Conservation (phyloP, 92 coral and sea anemone species). For the Zoanthus solanderi region DNA sequence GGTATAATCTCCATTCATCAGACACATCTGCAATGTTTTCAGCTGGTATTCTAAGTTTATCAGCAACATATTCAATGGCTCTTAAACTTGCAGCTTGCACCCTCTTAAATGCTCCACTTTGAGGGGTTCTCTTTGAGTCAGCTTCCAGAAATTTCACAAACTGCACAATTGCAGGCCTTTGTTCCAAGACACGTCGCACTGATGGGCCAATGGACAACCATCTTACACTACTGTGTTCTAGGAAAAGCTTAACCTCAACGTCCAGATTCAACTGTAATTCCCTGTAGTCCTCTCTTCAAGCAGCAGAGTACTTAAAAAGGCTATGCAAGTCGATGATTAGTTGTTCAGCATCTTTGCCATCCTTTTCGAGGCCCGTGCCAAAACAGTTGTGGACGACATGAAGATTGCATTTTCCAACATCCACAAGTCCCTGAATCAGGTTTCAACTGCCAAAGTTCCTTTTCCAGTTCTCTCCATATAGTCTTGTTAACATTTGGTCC, state of each 20-base stretch:
- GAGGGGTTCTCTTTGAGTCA: conserved; percentile 17
- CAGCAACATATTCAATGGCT: conserved; percentile 48
- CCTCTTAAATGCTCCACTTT: background rate
- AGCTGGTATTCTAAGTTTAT: conserved; percentile 19
- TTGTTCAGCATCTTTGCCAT: conserved; percentile 56
- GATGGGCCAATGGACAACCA: conserved; percentile 9
- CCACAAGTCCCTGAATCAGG: conserved; percentile 53
- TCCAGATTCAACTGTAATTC: conserved; percentile 44
- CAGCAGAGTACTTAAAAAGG: conserved; percentile 64
- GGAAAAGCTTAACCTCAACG: conserved; percentile 25
- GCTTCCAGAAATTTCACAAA: background rate
- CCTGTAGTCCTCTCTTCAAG: conserved; percentile 45
- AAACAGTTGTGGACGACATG: conserved; percentile 53
- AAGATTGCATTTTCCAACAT: conserved; percentile 52
- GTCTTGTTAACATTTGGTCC: conserved; percentile 65
- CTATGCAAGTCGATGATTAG: conserved; percentile 43
- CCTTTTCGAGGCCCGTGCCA: conserved; percentile 56
- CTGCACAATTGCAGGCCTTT: background rate
- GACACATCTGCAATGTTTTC: conserved; percentile 48
- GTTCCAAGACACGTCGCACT: background rate
- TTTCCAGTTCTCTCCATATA: conserved; percentile 58
- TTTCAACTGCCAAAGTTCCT: conserved; percentile 38
- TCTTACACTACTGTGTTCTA: conserved; percentile 36
- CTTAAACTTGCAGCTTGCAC: background rate
- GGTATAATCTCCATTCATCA: conserved; percentile 51